Evolutionary conservation across 2,888 invertebrate genomes (phyloP).

Genomic region (Lathronympha strigana): DNA sequence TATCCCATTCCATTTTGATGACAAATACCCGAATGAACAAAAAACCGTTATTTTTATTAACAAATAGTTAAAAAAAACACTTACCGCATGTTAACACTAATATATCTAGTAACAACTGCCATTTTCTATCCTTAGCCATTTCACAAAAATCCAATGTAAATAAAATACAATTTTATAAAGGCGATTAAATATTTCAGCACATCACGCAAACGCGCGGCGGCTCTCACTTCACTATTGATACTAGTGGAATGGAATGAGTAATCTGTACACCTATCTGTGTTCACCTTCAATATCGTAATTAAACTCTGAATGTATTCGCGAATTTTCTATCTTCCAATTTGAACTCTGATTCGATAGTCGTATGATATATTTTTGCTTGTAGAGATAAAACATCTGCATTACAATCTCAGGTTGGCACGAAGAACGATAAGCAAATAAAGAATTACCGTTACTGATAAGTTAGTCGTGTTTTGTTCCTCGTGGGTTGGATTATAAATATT

Average conservation of each 20-base stretch:
- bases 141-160: slow-evolving; percentile 15
- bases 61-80: slow-evolving; percentile 47
- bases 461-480: not conserved
- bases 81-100: slow-evolving; percentile 65
- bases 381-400: not conserved
- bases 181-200: not conserved
- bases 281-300: slow-evolving; percentile 34
- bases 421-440: not conserved
- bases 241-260: slow-evolving; percentile 13
- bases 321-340: not conserved
- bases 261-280: slow-evolving; percentile 23
- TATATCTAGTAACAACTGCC: slow-evolving; percentile 70
- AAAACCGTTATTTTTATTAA: not conserved
- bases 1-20: no score
- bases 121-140: slow-evolving; percentile 65
- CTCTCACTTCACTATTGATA: slow-evolving; percentile 27
- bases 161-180: not conserved
- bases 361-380: not conserved
- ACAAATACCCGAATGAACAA: not conserved
- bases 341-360: not conserved
- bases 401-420: not conserved
- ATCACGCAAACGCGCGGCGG: slow-evolving; percentile 9
- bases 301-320: not conserved
- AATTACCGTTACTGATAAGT: not conserved
- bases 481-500: not conserved